Conservation (phyloP, 2,888 invertebrate genomes). For the Athalia circularis region DNA sequence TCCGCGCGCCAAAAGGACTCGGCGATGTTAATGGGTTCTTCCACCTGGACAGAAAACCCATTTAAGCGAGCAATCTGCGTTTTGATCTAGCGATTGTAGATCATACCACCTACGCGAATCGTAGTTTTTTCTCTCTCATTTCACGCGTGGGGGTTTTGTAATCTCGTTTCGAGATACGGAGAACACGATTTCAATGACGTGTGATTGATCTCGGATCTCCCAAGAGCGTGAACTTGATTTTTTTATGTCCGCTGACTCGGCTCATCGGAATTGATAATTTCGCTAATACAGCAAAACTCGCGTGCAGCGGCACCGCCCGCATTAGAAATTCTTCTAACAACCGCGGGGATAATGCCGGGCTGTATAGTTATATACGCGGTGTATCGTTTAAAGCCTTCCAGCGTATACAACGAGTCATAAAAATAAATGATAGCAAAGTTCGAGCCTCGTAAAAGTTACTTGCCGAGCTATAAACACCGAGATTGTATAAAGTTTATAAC, state of each 20-base stretch:
- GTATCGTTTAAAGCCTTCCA: slow-evolving; percentile 30
- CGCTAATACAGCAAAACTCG: slow-evolving; percentile 11
- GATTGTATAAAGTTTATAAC: slow-evolving; percentile 44
- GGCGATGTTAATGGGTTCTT: slow-evolving; percentile 28
- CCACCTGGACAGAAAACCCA: too few relatives aligned
- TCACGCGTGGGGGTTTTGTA: slow-evolving; percentile 24
- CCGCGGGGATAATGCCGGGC: background rate
- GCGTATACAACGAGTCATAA: slow-evolving; percentile 27
- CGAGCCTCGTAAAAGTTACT: slow-evolving; percentile 39
- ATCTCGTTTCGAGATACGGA: slow-evolving; percentile 22
- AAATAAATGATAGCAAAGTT: slow-evolving; percentile 44
- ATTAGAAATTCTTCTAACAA: slow-evolving; percentile 1
- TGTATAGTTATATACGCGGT: background rate
- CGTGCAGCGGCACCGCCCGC: slow-evolving; percentile 14
- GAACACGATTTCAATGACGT: slow-evolving; percentile 30
- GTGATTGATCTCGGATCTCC: slow-evolving; percentile 23
- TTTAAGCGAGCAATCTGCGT: background rate
- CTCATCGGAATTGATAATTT: background rate
- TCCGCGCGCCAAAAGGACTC: background rate
- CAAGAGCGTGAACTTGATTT: slow-evolving; percentile 21
- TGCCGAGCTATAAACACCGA: slow-evolving; percentile 38
- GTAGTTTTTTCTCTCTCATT: background rate
- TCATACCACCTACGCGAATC: slow-evolving; percentile 13
- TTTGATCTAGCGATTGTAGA: slow-evolving; percentile 18
- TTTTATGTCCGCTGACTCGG: background rate